Percentiles rank a stretch among this genome's conserved stretches.
Evolutionary conservation across 1,140 invertebrate genomes (phyloP).

Genomic region (Neocloeon triangulifer): DNA sequence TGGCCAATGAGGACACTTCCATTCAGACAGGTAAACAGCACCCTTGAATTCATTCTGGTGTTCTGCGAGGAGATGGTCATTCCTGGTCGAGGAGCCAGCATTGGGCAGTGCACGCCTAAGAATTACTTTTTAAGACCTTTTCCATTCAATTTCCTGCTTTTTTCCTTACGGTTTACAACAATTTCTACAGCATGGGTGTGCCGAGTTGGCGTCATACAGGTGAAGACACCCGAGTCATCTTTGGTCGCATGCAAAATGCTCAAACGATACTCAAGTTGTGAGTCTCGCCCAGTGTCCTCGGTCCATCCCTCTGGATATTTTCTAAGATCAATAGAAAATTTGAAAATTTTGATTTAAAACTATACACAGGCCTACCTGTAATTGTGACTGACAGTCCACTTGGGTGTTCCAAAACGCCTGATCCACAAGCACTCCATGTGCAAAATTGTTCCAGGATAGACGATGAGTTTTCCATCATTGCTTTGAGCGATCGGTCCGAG

Average conservation of each 20-base stretch:
- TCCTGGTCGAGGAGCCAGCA: conserved; percentile 38
- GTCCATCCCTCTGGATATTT: conserved; percentile 67
- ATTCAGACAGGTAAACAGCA: conserved; percentile 53
- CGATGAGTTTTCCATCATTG: conserved; percentile 59
- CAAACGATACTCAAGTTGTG: conserved; percentile 54
- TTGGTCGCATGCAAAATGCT: conserved; percentile 52
- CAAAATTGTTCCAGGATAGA: conserved; percentile 60
- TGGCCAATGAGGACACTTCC: conserved; percentile 60
- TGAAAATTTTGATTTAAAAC: conserved; percentile 1
- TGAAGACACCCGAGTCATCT: conserved; percentile 58
- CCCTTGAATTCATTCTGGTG: conserved; percentile 46
- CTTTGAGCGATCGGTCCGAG: conserved; percentile 65
- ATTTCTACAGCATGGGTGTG: conserved; percentile 60
- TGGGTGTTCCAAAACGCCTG: conserved; percentile 55
- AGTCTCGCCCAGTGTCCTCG: conserved; percentile 49
- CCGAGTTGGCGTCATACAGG: conserved; percentile 55
- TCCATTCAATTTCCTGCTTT: neutral
- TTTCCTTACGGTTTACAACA: conserved; percentile 37
- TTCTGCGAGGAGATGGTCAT: conserved; percentile 39
- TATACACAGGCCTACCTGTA: conserved; percentile 26
- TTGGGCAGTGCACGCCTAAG: conserved; percentile 47
- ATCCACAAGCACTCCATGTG: conserved; percentile 77
- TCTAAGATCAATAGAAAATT: conserved; percentile 15
- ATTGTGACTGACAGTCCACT: conserved; percentile 53
- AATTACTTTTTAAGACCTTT: neutral